phyloP scores from a whole-genome alignment of 2,113 vertebrate species.

The Lepisosteus oculatus region DNA sequence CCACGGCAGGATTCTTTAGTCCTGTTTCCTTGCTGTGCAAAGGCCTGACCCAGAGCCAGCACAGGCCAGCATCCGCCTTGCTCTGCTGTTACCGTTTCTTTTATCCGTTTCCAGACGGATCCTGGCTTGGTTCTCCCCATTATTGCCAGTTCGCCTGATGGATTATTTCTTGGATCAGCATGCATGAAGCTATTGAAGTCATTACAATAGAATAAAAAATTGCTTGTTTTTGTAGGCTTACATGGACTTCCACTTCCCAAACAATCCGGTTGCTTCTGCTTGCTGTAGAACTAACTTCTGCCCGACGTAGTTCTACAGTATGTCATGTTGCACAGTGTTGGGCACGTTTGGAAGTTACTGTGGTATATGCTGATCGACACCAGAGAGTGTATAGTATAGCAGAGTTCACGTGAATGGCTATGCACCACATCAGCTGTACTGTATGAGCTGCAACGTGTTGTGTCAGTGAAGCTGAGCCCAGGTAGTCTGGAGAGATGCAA shows the following conservation, averaged over 20 bases:
- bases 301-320: too few species aligned
- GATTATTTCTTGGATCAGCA: background rate
- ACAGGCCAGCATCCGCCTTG: too few species aligned
- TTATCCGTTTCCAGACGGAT: background rate
- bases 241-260: background rate
- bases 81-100: background rate
- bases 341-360: too few species aligned
- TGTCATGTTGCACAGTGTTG: too few species aligned
- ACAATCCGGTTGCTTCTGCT: background rate
- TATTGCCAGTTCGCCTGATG: background rate
- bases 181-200: background rate
- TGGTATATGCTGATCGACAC: too few species aligned
- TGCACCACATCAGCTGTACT: background rate
- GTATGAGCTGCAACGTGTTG: background rate
- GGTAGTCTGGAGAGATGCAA: background rate
- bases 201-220: constrained; percentile 5
- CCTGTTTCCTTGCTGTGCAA: too few species aligned
- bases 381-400: too few species aligned
- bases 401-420: too few species aligned
- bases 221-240: background rate
- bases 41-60: too few species aligned
- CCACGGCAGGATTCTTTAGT: too few species aligned
- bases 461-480: background rate
- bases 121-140: background rate
- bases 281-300: background rate